These are phyloP conservation scores for Eupithecia insigniata DNA, from an alignment of 2,888 invertebrate species.

Conservation along the genomic window DNA sequence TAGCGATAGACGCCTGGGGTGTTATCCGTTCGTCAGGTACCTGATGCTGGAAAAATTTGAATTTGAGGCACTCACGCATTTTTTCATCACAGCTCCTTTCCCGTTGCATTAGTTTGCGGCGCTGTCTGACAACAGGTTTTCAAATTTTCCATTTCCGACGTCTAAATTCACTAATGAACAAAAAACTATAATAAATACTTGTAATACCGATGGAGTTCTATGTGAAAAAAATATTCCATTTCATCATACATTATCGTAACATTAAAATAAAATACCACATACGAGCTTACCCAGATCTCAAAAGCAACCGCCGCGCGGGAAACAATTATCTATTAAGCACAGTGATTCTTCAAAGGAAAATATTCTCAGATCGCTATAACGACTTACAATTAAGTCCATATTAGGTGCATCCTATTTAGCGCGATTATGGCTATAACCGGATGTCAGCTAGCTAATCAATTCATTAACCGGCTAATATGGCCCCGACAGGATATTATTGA, in stretches of 20 bases:
- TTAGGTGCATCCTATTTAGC: constrained; percentile 34
- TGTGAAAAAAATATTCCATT: too few species aligned
- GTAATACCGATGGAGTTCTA: background rate
- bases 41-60: background rate
- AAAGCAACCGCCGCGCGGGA: background rate
- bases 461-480: constrained; percentile 44
- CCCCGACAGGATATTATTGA: constrained; percentile 34
- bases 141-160: too few species aligned
- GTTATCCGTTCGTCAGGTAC: background rate
- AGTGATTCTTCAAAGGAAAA: constrained; percentile 2
- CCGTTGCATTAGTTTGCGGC: background rate
- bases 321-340: background rate
- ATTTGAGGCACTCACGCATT: background rate
- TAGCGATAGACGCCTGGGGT: background rate
- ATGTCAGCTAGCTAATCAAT: constrained; percentile 43
- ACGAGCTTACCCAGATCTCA: background rate
- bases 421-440: constrained; percentile 26
- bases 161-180: too few species aligned
- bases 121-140: background rate
- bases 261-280: background rate
- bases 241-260: too few species aligned
- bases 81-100: background rate
- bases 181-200: background rate
- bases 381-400: constrained; percentile 20
- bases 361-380: constrained; percentile 14